Evolutionary conservation across 1,140 invertebrate species (phyloP), one percentile per base, ranked within the genome.

Genomic region (Apis laboriosa): DNA sequence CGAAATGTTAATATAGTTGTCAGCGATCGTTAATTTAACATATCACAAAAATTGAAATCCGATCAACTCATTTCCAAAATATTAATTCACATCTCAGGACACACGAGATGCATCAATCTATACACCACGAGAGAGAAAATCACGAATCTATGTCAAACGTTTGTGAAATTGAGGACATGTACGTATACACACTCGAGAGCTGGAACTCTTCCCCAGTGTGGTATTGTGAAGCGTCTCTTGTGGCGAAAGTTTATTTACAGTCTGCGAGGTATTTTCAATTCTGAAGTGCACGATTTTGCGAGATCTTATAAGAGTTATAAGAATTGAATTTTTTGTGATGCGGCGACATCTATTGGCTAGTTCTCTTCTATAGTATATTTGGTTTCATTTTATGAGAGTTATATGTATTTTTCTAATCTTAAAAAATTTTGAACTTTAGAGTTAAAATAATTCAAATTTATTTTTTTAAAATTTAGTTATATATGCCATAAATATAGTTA

Each of bases 121-220:
- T 85, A 75, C 61, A 9, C 19, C 68, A 43, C 34, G 34, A 86
- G 89, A 87, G 91, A 90, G 91, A 92, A 63, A 92, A 92, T 92
- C 85, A 87, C 85, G 88, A 89, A 92, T 92, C 90, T 92, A 90
- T 91, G 91, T 89, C 90, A 90, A 91, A 90, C 88, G 88, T 91
- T 92, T 90, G 91, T 91, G 91, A 92, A 92, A 92, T 92, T 92
- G 91, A 92, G 92, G 92, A 90, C 91, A 88, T 85, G 86, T 85
- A 83, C 81, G 75, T 60, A 82, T 70, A 84, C 79, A 74, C 64
- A 43, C 56, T 58, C 86, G 70, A 71, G 53, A 71, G 53, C n/a
- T n/a, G 43, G 13, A 15, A 51, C 60, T 75, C 80, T 80, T 88
- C 71, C 75, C 53, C 43, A 61, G 60, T 80, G 82, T 80, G 82